Evolutionary conservation across 2,113 vertebrate species (phyloP), one percentile per base, ranked within the genome.

Genomic region (Rhipidura dahli): DNA sequence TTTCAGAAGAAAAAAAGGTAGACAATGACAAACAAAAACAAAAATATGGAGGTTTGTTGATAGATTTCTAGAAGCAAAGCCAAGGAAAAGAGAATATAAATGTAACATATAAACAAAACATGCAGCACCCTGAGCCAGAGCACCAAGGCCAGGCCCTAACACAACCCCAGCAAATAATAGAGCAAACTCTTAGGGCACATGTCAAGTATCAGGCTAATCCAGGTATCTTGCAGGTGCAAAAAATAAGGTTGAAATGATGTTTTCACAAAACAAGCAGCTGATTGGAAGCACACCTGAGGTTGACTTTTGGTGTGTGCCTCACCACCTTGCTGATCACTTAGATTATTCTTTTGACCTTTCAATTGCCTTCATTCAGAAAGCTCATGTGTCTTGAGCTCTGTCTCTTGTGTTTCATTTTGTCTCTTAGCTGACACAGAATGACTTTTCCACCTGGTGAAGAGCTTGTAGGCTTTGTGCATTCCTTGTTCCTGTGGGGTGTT

Each of bases 131-230:
- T 7, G 10, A 90, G 3, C n/a, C 65, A 1, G 2, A 51, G 14
- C 15, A 37, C 21, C 31, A 59, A 63, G 3, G 2, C 5, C 30
- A 49, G 3, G 4, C 8, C 4, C 11, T n/a, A 50, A 17, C 24
- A 42, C 8, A 61, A 8, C 10, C 4, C 31, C 5, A 9, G 18
- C 8, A 33, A 14, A 15, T 44, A 68, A 2, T 0, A 28, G 8
- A 26, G 1, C 1, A 10, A 68, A 35, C 2, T 0, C 1, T 9
- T 5, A 35, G 11, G 11, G 23, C 42, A 66, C 15, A 3, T 54
- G 23, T 65, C 60, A 69, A 69, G 16, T 54, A 57, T 26, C 57
- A 76, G 35, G 42, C 18, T 77, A 83, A 86, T 70, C 71, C 57
- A 80, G 33, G 57, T 70, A 83, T 9, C 16, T 66, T 73, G 20